Base-by-base conservation (phyloP, 2,888 invertebrate genomes). In the Kuschelorhynchus macadamiae region DNA sequence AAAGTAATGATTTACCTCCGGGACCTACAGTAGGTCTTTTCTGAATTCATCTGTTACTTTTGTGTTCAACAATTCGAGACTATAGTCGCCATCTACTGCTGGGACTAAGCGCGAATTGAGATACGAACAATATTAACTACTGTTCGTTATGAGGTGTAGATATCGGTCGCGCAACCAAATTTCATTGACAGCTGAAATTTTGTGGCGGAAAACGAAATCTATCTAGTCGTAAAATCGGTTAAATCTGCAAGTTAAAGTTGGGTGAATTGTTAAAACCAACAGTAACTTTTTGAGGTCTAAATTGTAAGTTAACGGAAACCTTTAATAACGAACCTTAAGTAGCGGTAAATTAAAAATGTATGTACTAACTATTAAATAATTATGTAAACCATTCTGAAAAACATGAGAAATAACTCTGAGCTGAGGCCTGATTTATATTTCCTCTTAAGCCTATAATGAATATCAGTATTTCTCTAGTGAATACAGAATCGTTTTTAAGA, bases 281-380 rank as follows among this genome's bases (percentile, higher is more conserved):
- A 82, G 83, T 83, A 82, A 80, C 82, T 81, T 83, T 83, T 83
- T 83, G 83, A 83, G 83, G 83, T 83, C 83, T 82, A 80, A 74
- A 53, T 73, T 79, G 80, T 80, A 80, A 81, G 80, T 66, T 80
- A 73, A 79, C 77, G 77, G 80, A 78, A 72, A 64, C 65, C 72
- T 71, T 61, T 67, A 78, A 78, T 76, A 70, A 75, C 74, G 75
- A 76, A 76, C 76, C 73, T 53, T 59, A 18, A 47, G 47, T 59
- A 53, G n/a, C n/a, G n/a, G n/a, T n/a, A n/a, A n/a, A n/a, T n/a
- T n/a, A n/a, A n/a, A n/a, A n/a, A n/a, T n/a, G n/a, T n/a, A n/a
- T n/a, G n/a, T n/a, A n/a, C n/a, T n/a, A n/a, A n/a, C n/a, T n/a
- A n/a, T n/a, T n/a, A n/a, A n/a, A n/a, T n/a, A n/a, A n/a, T n/a